Base-by-base conservation (phyloP, 2,888 invertebrate genomes). In the Rhamphomyia laevipes region DNA sequence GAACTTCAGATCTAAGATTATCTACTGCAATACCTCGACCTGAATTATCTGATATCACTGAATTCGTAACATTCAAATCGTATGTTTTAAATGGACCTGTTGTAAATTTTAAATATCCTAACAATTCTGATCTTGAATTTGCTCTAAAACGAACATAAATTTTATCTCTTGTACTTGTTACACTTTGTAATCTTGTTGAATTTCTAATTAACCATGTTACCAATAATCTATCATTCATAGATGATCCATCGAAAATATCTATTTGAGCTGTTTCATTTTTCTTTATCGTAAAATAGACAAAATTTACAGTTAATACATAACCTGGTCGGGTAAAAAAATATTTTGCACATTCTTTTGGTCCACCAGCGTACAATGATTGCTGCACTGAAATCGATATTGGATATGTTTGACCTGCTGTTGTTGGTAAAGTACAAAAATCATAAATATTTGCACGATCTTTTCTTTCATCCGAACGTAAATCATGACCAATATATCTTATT, bases 11-110 rank as follows among this genome's bases (percentile, higher is more conserved):
- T 61, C 95, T 78, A 48, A 96, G 75, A 66, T 93, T 91, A 67
- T 94, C 91, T 13, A 90, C 80, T n/a, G 81, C 87, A 46, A 99
- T 80, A n/a, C 99, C 99, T 64, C 94, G 82, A 0, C 96, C 96
- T 57, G 85, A 84, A 71, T 99, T 99, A 65, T 88, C 84, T 3
- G 84, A 81, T 51, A 97, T 81, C 33, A 82, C 80, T 2, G 90
- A 86, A 60, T 89, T 83, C 1, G 86, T 84, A 16, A 99, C 77
- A 60, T 89, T 89, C 48, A 96, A 73, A 67, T 96, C 95, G 65
- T 84, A 91, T 23, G 82, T 81, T 74, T 87, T 80, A 64, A 82
- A 77, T 30, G 78, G 73, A 7, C 86, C 88, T 1, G 90, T 84
- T 9, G 84, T 82, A 37, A 94, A 68, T 57, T 86, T 76, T 60